Conservation (phyloP, 2,888 invertebrate genomes). For the Trissoscelio sp. region DNA sequence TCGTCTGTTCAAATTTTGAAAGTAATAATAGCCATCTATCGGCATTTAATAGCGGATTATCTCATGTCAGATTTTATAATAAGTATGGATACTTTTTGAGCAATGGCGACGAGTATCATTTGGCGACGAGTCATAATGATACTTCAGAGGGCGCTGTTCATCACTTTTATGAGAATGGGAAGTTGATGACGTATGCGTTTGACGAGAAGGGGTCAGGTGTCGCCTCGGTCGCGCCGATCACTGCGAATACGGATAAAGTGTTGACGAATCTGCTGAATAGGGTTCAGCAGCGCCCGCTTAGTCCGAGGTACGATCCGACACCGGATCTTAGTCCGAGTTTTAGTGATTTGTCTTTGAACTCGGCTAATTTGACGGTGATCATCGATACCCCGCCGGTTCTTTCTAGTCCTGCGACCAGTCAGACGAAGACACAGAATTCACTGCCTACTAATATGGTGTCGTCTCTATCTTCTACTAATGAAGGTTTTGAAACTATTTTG, state of each 20-base stretch:
- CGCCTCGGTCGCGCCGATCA: slow-evolving; percentile 82
- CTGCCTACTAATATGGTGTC: slow-evolving; percentile 75
- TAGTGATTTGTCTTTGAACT: slow-evolving; percentile 84
- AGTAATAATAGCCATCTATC: slow-evolving; percentile 22
- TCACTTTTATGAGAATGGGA: slow-evolving; percentile 92
- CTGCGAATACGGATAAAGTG: slow-evolving; percentile 76
- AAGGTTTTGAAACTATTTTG: too few relatives aligned
- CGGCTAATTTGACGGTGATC: slow-evolving; percentile 82
- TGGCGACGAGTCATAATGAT: slow-evolving; percentile 91
- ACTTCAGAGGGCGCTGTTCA: slow-evolving; percentile 92
- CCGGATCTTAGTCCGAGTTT: slow-evolving; percentile 84
- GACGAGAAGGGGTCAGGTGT: slow-evolving; percentile 89
- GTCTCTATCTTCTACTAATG: too few relatives aligned
- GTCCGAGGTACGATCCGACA: slow-evolving; percentile 81
- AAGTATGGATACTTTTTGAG: slow-evolving; percentile 83
- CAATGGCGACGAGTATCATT: slow-evolving; percentile 85
- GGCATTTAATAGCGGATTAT: slow-evolving; percentile 69
- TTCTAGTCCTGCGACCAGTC: slow-evolving; percentile 68
- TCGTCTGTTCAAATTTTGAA: neutral
- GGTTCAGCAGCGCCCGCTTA: slow-evolving; percentile 75
- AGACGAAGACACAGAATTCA: slow-evolving; percentile 76
- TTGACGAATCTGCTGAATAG: slow-evolving; percentile 78
- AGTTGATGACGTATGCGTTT: slow-evolving; percentile 94
- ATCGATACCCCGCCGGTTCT: slow-evolving; percentile 81
- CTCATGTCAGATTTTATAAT: slow-evolving; percentile 70